Evolutionary conservation across 2,113 vertebrate species (phyloP), one percentile per base, ranked within the genome.

Genomic region (Argyrosomus japonicus): DNA sequence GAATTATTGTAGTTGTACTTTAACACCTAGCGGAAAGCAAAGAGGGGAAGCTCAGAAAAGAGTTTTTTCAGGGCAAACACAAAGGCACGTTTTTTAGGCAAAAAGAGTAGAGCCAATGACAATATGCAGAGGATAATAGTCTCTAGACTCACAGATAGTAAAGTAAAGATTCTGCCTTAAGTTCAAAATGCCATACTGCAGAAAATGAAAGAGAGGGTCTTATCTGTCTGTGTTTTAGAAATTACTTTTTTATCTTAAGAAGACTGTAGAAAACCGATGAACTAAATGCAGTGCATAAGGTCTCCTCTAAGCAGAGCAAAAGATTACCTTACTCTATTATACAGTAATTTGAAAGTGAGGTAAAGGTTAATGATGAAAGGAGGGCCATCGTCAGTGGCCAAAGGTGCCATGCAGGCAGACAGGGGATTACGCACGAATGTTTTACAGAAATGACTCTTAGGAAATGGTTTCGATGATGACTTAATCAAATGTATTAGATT

Each of bases 311-410:
- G 92, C 89, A 91, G 89, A 85, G 88, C 85, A 76, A 87, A 89
- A 88, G 87, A 92, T 90, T 91, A 91, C 87, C 83, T 83, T 81
- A 84, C 89, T 90, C 88, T 88, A 93, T 91, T 91, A 90, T 93
- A 93, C 88, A 92, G 91, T 93, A 82, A 92, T 93, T 87, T 91
- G 87, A 93, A 93, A 93, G 88, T 71, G 84, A 88, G 89, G 84
- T 88, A 95, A 94, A 95, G 94, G 93, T 95, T 94, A 95, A 92
- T 93, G 89, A 93, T 90, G 90, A 94, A 91, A 93, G 77, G 78
- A 77, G 83, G 87, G 86, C 77, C 32, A 61, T 82, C 43, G 88
- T 88, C 92, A 83, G 65, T 32, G 82, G 90, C 77, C 82, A 91
- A 84, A 90, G 89, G 89, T 87, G 76, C 79, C 79, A 78, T 36